Evolutionary conservation across 92 coral and sea anemone genomes (phyloP).

Genomic region (Actinostola sp.): DNA sequence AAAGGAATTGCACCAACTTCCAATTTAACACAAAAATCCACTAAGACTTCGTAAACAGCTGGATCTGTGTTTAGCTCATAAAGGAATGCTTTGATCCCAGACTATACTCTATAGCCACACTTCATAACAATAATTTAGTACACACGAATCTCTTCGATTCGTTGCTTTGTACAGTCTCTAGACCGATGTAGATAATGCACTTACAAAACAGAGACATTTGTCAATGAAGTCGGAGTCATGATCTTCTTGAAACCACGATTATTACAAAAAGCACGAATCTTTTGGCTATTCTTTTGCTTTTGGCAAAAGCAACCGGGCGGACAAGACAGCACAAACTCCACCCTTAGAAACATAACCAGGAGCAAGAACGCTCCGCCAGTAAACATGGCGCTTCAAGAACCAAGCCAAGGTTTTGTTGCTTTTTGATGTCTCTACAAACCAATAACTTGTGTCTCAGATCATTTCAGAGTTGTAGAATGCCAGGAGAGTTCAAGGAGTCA

Average conservation of each 20-base stretch:
- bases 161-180: no score
- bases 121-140: neutral
- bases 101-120: neutral
- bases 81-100: conserved; percentile 1
- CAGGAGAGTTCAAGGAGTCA: neutral
- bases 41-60: neutral
- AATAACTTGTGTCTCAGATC: neutral
- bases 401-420: neutral
- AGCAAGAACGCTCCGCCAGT: neutral
- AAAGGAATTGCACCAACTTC: neutral
- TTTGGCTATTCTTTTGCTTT: neutral
- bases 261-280: conserved; percentile 20
- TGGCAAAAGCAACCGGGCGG: conserved; percentile 18
- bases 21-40: neutral
- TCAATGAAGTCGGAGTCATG: conserved; percentile 12
- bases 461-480: neutral
- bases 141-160: neutral
- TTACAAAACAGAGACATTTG: conserved; percentile 29
- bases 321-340: conserved; percentile 14
- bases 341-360: conserved; percentile 4
- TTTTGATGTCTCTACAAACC: neutral
- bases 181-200: conserved; percentile 10
- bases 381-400: conserved; percentile 29
- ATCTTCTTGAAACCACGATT: conserved; percentile 34
- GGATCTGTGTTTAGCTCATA: neutral